Evolutionary conservation across 2,797 vertebrate species (phyloP).

Genomic region (Gallinago solitaria): DNA sequence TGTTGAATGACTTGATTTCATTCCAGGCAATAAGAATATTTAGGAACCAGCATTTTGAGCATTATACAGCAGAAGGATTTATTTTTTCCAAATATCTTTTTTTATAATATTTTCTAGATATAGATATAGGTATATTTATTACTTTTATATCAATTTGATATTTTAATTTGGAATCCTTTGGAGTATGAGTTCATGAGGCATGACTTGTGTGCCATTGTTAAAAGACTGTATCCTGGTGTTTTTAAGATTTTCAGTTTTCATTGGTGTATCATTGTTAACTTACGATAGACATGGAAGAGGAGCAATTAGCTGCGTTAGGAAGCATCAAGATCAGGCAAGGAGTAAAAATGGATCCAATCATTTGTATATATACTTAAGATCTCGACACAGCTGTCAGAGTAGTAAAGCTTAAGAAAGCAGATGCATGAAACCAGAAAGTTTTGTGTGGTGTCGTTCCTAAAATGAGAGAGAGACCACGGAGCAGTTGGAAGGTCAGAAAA

Average conservation of each 20-base stretch:
- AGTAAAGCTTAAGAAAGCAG: not conserved
- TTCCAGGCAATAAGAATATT: not conserved
- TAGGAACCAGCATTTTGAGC: not conserved
- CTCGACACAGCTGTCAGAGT: not conserved
- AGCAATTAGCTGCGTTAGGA: not conserved
- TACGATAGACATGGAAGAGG: not conserved
- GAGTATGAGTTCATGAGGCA: not conserved
- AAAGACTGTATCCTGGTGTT: not conserved
- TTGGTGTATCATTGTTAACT: not conserved
- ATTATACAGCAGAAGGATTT: not conserved
- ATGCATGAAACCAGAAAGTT: not conserved
- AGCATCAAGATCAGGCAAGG: not conserved
- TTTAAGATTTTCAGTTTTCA: not conserved
- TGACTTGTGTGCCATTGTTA: not conserved
- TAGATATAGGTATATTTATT: not conserved
- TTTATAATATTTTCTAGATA: not conserved
- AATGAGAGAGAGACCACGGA: not conserved
- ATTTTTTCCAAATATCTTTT: not conserved
- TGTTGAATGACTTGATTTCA: constrained; percentile 44
- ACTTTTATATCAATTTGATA: not conserved
- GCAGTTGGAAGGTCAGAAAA: not conserved
- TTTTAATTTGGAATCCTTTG: not conserved
- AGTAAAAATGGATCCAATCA: not conserved
- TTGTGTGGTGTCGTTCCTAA: not conserved
- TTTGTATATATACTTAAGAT: not conserved